Percentiles rank a stretch among this genome's conserved stretches.
These are phyloP conservation scores for Myiothlypis coronata DNA, from an alignment of 2,797 vertebrate genomes.

Conservation along the genomic window DNA sequence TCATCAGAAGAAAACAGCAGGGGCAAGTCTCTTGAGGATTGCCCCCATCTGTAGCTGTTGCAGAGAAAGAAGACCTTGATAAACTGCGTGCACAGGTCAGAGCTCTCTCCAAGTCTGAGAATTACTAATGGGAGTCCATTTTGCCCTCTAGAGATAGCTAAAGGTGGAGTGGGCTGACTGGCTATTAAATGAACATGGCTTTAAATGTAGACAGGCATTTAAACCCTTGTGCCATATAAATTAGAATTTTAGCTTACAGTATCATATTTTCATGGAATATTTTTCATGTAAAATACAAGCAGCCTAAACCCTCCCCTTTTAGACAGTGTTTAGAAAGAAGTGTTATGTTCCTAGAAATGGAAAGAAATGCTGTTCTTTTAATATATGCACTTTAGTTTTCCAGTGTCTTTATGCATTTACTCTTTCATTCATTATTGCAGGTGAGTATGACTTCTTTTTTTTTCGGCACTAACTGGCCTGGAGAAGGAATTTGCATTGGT, in stretches of 20 bases:
- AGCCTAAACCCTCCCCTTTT: not conserved
- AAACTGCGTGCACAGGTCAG: not conserved
- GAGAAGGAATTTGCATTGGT: not conserved
- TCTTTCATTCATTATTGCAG: not conserved
- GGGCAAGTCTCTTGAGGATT: not conserved
- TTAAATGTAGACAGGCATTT: not conserved
- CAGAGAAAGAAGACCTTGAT: not conserved
- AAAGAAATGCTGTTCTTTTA: not conserved
- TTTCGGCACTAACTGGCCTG: not conserved
- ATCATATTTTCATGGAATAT: not conserved
- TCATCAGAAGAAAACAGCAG: not conserved
- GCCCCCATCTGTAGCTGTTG: not conserved
- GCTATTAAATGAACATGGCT: not conserved
- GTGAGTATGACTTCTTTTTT: not conserved
- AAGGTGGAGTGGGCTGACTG: not conserved
- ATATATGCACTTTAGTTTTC: not conserved
- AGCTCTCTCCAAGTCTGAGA: not conserved
- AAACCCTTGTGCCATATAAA: not conserved
- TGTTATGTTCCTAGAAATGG: not conserved
- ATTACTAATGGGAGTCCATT: not conserved
- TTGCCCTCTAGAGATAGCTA: not conserved
- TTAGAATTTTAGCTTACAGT: not conserved
- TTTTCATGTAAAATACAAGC: not conserved
- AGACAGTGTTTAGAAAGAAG: not conserved
- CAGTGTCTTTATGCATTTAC: not conserved